Evolutionary conservation across 2,113 vertebrate species (phyloP).

Genomic region (Macroglossus sobrinus): DNA sequence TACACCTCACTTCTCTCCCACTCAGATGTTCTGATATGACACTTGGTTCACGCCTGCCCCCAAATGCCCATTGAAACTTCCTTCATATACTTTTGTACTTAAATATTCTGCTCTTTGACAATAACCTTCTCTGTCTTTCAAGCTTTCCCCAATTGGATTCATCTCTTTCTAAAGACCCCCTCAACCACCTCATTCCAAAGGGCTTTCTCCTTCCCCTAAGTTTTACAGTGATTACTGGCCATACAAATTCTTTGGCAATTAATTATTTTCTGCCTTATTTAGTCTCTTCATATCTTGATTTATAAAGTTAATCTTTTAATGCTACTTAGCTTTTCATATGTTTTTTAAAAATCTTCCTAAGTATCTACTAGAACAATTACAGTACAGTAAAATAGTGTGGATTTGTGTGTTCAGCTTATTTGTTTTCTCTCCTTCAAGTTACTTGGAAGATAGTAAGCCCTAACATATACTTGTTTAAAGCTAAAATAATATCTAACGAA

Average conservation of each 20-base stretch:
- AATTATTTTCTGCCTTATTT: background rate
- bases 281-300: background rate
- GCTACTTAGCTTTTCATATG: background rate
- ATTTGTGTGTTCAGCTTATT: background rate
- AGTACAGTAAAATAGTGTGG: background rate
- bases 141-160: background rate
- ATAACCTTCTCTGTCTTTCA: background rate
- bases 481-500: background rate
- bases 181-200: background rate
- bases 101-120: background rate
- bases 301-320: conserved; percentile 13
- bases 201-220: background rate
- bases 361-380: background rate
- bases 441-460: background rate
- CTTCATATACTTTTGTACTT: background rate
- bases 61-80: background rate
- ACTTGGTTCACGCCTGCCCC: background rate
- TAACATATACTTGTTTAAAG: background rate
- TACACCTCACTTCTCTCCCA: background rate
- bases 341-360: background rate
- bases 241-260: background rate
- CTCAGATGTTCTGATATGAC: background rate
- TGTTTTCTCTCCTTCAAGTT: background rate
- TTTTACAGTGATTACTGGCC: background rate
- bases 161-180: background rate